These are phyloP conservation scores for Phylloscopus collybita DNA, from an alignment of 2,797 vertebrate species.

Conservation along the genomic window DNA sequence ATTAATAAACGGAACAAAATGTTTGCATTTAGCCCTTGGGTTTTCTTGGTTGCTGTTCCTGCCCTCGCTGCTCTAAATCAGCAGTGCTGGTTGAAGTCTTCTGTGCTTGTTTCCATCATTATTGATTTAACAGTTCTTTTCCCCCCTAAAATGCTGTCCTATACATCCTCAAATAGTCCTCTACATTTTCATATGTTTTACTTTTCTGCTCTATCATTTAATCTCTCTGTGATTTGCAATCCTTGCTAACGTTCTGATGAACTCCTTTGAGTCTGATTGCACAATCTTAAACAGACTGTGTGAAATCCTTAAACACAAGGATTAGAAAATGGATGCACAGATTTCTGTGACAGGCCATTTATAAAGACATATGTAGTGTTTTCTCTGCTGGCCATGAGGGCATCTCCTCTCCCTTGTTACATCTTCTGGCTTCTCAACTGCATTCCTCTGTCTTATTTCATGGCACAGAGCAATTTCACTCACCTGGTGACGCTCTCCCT, in stretches of 20 bases:
- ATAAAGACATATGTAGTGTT: fast-evolving
- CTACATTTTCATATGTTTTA: not conserved
- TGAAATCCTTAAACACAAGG: not conserved
- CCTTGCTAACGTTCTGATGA: not conserved
- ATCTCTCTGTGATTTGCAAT: not conserved
- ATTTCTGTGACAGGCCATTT: not conserved
- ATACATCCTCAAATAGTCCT: not conserved
- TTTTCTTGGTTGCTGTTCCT: not conserved
- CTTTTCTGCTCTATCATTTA: not conserved
- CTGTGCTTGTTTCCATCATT: not conserved
- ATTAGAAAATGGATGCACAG: not conserved
- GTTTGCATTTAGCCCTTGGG: not conserved
- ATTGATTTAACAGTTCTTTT: not conserved
- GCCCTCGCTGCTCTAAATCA: not conserved
- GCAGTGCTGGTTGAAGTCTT: not conserved
- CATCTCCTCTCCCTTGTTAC: not conserved
- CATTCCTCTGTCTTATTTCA: not conserved
- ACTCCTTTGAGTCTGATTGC: not conserved
- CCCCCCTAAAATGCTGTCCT: not conserved
- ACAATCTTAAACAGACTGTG: not conserved
- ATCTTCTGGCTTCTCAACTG: not conserved
- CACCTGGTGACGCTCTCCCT: not conserved
- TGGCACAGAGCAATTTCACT: not conserved
- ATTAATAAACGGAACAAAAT: slow-evolving; percentile 17
- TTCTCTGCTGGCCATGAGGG: not conserved